phyloP scores from a whole-genome alignment of 2,888 invertebrate species.

The Acleris laterana region DNA sequence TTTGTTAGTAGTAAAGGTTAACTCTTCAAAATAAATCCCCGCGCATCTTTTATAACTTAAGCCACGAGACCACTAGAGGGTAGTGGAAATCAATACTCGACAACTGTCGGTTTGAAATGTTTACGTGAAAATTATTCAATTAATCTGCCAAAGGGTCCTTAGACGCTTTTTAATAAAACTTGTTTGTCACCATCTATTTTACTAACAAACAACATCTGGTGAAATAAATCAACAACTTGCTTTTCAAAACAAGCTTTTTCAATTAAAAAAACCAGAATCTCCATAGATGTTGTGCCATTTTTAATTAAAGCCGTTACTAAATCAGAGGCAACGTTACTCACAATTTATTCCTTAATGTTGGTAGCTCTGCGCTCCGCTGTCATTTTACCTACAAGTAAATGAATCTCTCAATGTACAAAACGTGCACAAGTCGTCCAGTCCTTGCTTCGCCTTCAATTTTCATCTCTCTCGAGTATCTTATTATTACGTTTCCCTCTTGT shows the following conservation, averaged over 20 bases:
- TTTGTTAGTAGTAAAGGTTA: too few species aligned
- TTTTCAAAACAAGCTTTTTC: neutral
- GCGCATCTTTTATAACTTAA: slow-evolving; percentile 39
- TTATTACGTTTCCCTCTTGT: slow-evolving; percentile 42
- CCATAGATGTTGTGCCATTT: neutral
- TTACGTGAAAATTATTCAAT: slow-evolving; percentile 73
- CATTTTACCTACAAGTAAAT: slow-evolving; percentile 35
- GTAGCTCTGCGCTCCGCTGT: slow-evolving; percentile 22
- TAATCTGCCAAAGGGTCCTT: slow-evolving; percentile 53
- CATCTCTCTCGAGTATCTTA: slow-evolving; percentile 38
- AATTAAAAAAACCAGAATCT: neutral
- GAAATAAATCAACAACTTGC: neutral
- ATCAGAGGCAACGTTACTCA: slow-evolving; percentile 3
- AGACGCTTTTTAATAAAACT: slow-evolving; percentile 47
- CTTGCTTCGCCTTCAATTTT: slow-evolving; percentile 37
- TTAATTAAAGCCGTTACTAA: neutral
- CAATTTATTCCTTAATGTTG: slow-evolving; percentile 24
- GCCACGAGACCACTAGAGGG: slow-evolving; percentile 49
- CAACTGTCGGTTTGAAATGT: slow-evolving; percentile 72
- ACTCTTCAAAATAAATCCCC: neutral
- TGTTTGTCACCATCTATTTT: slow-evolving; percentile 45
- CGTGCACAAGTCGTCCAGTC: slow-evolving; percentile 46
- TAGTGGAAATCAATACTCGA: slow-evolving; percentile 74
- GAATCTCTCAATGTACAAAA: slow-evolving; percentile 35
- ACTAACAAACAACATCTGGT: slow-evolving; percentile 37